Conservation (phyloP, 2,888 invertebrate genomes). For the Platynereis dumerilii region DNA sequence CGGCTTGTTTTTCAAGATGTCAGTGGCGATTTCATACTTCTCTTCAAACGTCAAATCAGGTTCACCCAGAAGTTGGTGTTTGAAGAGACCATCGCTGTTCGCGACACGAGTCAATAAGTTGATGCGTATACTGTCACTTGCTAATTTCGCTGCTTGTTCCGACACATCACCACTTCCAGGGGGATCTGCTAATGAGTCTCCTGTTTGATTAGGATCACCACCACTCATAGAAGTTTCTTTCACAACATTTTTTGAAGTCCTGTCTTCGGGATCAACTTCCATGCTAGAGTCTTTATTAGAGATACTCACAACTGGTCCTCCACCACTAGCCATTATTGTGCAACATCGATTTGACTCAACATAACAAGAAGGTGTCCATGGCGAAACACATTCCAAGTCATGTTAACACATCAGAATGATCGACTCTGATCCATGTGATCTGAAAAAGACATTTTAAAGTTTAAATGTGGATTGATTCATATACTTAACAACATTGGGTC, state of each 20-base stretch:
- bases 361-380: too few relatives aligned
- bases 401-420: too few relatives aligned
- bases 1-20: conserved; percentile 73
- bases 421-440: too few relatives aligned
- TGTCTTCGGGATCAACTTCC: background rate
- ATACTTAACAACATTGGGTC: too few relatives aligned
- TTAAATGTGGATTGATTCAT: too few relatives aligned
- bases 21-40: conserved; percentile 74
- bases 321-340: too few relatives aligned
- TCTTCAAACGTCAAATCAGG: conserved; percentile 75
- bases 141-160: background rate
- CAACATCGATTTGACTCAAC: too few relatives aligned
- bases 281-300: background rate
- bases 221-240: background rate
- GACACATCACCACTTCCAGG: background rate
- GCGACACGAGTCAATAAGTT: conserved; percentile 71
- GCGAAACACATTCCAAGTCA: too few relatives aligned
- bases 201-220: background rate
- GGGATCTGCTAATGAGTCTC: background rate
- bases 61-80: conserved; percentile 82
- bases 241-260: background rate
- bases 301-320: too few relatives aligned
- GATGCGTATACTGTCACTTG: background rate
- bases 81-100: conserved; percentile 74
- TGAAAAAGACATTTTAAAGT: too few relatives aligned